These are phyloP conservation scores for Pipistrellus pygmaeus DNA, from an alignment of 2,797 vertebrate species.

Conservation along the genomic window DNA sequence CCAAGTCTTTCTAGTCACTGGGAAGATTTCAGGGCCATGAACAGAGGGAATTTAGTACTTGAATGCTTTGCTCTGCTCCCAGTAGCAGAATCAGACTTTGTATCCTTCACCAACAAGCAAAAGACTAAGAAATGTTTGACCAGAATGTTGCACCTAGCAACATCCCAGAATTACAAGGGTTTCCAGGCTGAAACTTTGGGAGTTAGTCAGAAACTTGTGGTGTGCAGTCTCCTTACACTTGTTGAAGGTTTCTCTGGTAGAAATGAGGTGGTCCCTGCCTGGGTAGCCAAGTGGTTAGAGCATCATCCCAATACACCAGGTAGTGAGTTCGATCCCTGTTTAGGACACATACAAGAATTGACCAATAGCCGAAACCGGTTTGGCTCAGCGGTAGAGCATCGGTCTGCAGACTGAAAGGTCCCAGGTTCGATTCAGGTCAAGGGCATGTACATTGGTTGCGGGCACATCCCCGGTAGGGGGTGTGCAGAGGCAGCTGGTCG, in stretches of 20 bases:
- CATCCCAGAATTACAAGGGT: background rate
- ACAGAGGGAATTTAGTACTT: background rate
- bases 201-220: background rate
- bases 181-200: accelerated
- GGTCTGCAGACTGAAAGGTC: too few relatives aligned
- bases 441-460: too few relatives aligned
- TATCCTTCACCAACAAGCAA: background rate
- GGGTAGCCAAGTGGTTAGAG: background rate
- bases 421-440: too few relatives aligned
- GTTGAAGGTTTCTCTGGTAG: background rate
- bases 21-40: background rate
- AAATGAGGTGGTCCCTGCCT: background rate
- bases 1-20: background rate
- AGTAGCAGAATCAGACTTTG: background rate
- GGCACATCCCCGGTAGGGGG: too few relatives aligned
- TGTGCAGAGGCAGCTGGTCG: too few relatives aligned
- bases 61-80: background rate
- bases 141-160: background rate
- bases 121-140: background rate
- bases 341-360: background rate
- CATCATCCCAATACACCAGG: background rate
- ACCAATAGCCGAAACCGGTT: too few relatives aligned
- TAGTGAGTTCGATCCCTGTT: background rate
- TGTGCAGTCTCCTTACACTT: background rate
- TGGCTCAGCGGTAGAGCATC: too few relatives aligned